Evolutionary conservation across 2,888 invertebrate species (phyloP), one percentile per base, ranked within the genome.

Genomic region (Drosophila austrosaltans): DNA sequence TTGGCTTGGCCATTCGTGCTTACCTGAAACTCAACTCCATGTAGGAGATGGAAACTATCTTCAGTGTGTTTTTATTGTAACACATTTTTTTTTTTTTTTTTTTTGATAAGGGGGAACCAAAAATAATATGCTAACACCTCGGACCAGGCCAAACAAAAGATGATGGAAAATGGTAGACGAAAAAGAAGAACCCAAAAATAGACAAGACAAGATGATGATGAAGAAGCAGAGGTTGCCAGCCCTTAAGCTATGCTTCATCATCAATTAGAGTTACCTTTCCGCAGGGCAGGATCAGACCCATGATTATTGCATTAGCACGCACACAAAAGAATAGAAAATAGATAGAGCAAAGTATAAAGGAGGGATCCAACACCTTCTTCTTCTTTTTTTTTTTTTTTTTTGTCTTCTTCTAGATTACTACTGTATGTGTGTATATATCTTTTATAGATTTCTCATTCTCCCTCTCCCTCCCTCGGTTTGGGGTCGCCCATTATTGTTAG

Each of bases 261-360:
- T 85, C 89, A 88, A 85, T 89, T 85, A 85, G 89, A 82, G 78
- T 82, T 85, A 87, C 85, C 89, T 85, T 83, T 85, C 89, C 80
- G 75, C 89, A 70, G 89, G 74, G 54, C 71, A 87, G 85, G 89
- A 85, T 85, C 81, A 64, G 70, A 64, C 67, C 83, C 67, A 81
- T 81, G 77, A 85, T 81, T 85, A 82, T 82, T 69, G 78, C 82
- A 85, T 79, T 82, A 81, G 63, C 77, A 69, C 57, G 61, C 66
- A 77, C 69, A 74, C 69, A 74, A 66, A 60, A 44, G 39, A 42
- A 70, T 28, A 53, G 39, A 30, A 63, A 30, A 54, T 48, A 8
- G 59, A 12, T 16, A 16, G 36, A 66, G 65, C 16, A 2, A 25
- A 2, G 48, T 48, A 4, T 48, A 25, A 25, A 25, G 48, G 16